A percentile compares a stretch with the other conserved stretches of the same genome.
phyloP scores from a whole-genome alignment of 2,888 invertebrate genomes.

The Pristionchus mayeri region DNA sequence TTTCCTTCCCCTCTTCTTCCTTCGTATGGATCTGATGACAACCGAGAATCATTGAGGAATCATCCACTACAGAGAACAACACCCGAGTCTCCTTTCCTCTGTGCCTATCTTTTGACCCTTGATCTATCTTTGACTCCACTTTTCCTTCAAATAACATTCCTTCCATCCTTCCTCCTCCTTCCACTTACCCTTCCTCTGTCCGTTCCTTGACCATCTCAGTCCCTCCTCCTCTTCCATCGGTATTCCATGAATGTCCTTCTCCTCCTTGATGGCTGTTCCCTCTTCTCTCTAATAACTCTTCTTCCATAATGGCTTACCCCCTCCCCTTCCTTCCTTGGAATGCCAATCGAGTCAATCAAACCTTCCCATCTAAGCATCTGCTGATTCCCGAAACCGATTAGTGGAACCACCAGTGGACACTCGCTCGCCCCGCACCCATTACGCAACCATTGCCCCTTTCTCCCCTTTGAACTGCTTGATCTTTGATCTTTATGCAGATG shows the following conservation, averaged over 20 bases:
- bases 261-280: not conserved
- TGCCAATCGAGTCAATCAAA: constrained; percentile 35
- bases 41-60: too few species aligned
- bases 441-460: constrained; percentile 7
- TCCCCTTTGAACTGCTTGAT: not conserved
- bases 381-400: constrained; percentile 46
- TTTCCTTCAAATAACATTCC: too few species aligned
- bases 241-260: constrained; percentile 19
- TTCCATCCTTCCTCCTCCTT: not conserved
- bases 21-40: too few species aligned
- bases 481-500: constrained; percentile 43
- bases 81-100: not conserved
- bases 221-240: constrained; percentile 4
- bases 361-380: constrained; percentile 19
- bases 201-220: not conserved
- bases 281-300: constrained; percentile 27
- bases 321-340: not conserved
- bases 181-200: constrained; percentile 6
- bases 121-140: not conserved
- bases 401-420: constrained; percentile 16
- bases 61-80: too few species aligned
- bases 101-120: constrained; percentile 5
- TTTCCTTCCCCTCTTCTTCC: not conserved
- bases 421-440: constrained; percentile 25
- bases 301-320: not conserved